phyloP scores from a whole-genome alignment of 1,140 invertebrate species.

The Sweltsa coloradensis region DNA sequence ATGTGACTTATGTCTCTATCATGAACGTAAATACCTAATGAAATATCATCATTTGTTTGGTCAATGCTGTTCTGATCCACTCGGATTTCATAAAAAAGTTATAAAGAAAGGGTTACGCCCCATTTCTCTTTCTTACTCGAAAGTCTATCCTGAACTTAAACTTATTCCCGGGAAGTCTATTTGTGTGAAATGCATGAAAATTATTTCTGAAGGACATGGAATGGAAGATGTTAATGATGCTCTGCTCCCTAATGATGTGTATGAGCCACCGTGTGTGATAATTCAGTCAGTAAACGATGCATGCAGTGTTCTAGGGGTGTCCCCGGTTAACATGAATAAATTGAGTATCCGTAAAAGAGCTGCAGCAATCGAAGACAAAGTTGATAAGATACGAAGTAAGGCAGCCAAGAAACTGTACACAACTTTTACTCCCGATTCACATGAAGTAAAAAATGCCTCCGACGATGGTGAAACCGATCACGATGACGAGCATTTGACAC shows the following conservation, averaged over 20 bases:
- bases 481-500: too few relatives aligned
- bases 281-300: not conserved
- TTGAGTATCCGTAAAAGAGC: not conserved
- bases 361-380: not conserved
- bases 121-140: too few relatives aligned
- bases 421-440: too few relatives aligned
- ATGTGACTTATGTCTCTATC: too few relatives aligned
- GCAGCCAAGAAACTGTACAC: not conserved
- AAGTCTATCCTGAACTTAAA: not conserved
- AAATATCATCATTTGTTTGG: too few relatives aligned
- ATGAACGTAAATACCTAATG: too few relatives aligned
- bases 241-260: not conserved
- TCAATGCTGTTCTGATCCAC: too few relatives aligned
- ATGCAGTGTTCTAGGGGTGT: not conserved
- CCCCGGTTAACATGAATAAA: slow-evolving; percentile 1
- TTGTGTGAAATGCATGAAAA: not conserved
- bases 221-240: not conserved
- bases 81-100: too few relatives aligned
- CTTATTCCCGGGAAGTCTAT: not conserved
- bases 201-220: not conserved
- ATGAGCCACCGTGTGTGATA: not conserved
- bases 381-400: not conserved
- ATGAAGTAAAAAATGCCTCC: not conserved
- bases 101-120: too few relatives aligned
- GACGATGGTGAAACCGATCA: not conserved